These are phyloP conservation scores for Panonychus citri DNA, from an alignment of 1,140 invertebrate genomes.

Conservation along the genomic window DNA sequence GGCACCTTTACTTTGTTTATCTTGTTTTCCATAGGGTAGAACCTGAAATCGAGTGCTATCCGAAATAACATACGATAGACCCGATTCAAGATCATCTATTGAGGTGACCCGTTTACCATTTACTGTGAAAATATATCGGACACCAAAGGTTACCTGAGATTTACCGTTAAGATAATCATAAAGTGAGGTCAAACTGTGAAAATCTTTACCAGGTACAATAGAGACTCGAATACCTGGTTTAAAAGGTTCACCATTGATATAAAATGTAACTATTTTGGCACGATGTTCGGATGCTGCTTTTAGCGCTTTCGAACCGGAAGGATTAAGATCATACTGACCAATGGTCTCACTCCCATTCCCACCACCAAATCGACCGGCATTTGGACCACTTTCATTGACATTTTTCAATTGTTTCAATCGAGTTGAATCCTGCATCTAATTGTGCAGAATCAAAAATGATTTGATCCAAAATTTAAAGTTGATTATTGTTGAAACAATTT, in stretches of 20 bases:
- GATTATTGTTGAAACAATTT: no score
- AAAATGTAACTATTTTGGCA: conserved; percentile 58
- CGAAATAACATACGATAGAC: conserved; percentile 69
- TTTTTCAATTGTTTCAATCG: no score
- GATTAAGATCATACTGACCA: background rate
- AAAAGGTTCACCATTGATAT: conserved; percentile 75
- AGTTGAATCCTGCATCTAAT: no score
- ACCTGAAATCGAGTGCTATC: conserved; percentile 69
- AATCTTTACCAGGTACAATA: conserved; percentile 62
- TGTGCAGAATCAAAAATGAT: no score
- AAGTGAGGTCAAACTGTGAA: conserved; percentile 59
- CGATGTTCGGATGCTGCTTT: conserved; percentile 20
- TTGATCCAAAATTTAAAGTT: no score
- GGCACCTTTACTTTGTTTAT: background rate
- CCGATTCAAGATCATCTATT: conserved; percentile 64
- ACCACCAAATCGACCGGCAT: background rate
- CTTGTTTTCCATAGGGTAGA: background rate
- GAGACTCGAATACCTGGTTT: conserved; percentile 66
- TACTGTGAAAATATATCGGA: conserved; percentile 58
- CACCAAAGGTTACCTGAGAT: conserved; percentile 20
- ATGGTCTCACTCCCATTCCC: background rate
- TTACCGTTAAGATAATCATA: conserved; percentile 34
- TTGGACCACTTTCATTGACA: no score
- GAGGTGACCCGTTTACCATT: conserved; percentile 57
- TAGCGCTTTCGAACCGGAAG: conserved; percentile 1